Evolutionary conservation across 2,797 vertebrate genomes (phyloP), one percentile per base, ranked within the genome.

Genomic region (Eospalax fontanierii): DNA sequence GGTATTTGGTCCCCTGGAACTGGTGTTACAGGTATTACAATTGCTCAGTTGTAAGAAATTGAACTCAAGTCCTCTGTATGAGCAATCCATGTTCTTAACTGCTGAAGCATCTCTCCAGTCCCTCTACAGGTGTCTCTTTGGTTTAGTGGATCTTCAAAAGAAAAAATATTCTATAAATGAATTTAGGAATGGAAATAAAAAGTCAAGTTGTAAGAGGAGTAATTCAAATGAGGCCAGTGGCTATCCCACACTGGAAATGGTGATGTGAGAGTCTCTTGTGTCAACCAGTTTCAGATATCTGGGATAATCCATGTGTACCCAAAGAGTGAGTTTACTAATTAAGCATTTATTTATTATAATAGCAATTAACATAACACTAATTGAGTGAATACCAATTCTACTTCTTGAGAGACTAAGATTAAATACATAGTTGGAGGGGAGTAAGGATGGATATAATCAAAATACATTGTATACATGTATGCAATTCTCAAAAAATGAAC

Each of bases 181-280:
- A 92, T 82, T 88, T 89, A 90, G 66, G 43, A 89, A 71, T 35
- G 40, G 68, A 91, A 88, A 79, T 66, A 38, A 66, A 75, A 59
- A 81, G 61, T 79, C 8, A 46, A 59, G 71, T 90, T 84, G 91
- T 19, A 50, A 68, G 57, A n/a, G 66, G 28, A 93, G 16, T 65
- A 81, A 66, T 87, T 80, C 22, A 79, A 26, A 22, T 66, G 14
- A 65, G 24, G 38, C 94, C 33, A 28, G 35, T 80, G 40, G 22
- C 18, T 73, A 18, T 81, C 19, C 90, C 30, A 78, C 35, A 46
- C 24, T 71, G 43, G 68, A 79, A 46, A 84, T 91, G 61, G 50
- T 15, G 21, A 94, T 21, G 21, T 68, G 19, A 81, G 66, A 83
- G 21, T 78, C 61, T 83, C 14, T 75, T 89, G 28, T 76, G 28